Evolutionary conservation across 2,113 vertebrate species (phyloP).

Genomic region (Etheostoma spectabile): DNA sequence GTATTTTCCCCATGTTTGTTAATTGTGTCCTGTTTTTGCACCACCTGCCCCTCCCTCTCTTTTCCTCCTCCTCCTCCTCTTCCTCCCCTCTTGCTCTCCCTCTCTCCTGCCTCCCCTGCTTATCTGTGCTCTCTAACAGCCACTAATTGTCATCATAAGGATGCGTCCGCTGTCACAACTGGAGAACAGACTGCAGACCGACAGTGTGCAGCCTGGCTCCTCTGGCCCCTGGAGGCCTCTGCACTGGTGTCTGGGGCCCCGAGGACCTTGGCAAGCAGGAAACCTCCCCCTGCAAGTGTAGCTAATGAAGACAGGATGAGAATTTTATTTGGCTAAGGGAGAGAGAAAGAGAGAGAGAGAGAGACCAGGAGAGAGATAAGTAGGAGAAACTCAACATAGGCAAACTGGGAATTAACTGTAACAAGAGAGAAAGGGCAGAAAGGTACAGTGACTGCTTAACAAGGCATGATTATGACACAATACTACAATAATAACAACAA

Average conservation of each 20-base stretch:
- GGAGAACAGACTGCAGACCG: slow-evolving; percentile 85
- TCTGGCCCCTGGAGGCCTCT: slow-evolving; percentile 75
- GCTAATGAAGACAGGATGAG: slow-evolving; percentile 80
- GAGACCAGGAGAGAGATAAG: too few species aligned
- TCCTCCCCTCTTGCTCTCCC: neutral
- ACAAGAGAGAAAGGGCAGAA: slow-evolving; percentile 46
- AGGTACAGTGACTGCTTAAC: slow-evolving; percentile 40
- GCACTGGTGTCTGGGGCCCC: slow-evolving; percentile 55
- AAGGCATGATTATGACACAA: slow-evolving; percentile 37
- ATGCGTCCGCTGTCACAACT: slow-evolving; percentile 84
- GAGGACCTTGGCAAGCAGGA: slow-evolving; percentile 69
- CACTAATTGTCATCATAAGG: slow-evolving; percentile 89
- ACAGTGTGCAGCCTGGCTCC: slow-evolving; percentile 81
- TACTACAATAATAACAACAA: neutral
- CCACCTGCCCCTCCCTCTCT: slow-evolving; percentile 71
- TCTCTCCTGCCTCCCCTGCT: slow-evolving; percentile 52
- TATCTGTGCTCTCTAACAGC: slow-evolving; percentile 83
- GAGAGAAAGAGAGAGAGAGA: neutral
- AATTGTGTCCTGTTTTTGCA: slow-evolving; percentile 81
- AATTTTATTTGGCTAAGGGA: slow-evolving; percentile 62
- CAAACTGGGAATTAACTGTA: slow-evolving; percentile 68
- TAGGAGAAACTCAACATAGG: slow-evolving; percentile 51
- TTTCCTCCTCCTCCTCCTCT: neutral
- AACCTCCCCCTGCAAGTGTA: slow-evolving; percentile 78
- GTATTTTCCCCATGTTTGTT: slow-evolving; percentile 85